Conservation (phyloP, 2,113 vertebrate species). For the Hippocampus mohnikei region DNA sequence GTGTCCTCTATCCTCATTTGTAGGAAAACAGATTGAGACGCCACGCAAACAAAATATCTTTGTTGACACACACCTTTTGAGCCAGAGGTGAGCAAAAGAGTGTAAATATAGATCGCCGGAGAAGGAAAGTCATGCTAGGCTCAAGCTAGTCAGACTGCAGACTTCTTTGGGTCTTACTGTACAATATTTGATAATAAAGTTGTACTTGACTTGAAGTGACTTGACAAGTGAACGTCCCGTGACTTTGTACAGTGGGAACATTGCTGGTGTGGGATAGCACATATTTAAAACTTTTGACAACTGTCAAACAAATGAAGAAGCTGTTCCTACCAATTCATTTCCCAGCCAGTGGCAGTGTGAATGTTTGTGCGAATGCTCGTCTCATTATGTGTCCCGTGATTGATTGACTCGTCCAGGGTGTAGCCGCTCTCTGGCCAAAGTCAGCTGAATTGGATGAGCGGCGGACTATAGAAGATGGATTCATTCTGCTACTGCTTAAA, state of each 20-base stretch:
- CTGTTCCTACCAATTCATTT: not conserved
- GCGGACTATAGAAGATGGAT: not conserved
- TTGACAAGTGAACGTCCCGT: not conserved
- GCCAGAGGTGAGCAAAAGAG: conserved; percentile 35
- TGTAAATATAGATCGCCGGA: conserved; percentile 32
- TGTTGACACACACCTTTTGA: conserved; percentile 20
- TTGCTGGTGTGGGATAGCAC: not conserved
- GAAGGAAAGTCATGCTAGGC: conserved; percentile 27
- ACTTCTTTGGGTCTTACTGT: not conserved
- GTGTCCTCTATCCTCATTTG: not conserved
- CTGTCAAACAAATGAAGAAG: not conserved
- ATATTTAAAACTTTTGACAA: not conserved
- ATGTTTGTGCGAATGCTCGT: not conserved
- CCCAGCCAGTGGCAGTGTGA: not conserved
- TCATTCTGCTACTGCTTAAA: not conserved
- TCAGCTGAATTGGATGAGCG: not conserved
- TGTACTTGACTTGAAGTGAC: not conserved
- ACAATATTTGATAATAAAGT: too few species aligned
- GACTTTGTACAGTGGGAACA: not conserved
- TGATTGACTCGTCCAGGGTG: not conserved
- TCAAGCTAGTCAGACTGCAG: not conserved
- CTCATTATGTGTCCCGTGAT: not conserved
- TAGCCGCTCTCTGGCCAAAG: not conserved
- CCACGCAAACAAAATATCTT: conserved; percentile 20
- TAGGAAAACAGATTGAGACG: conserved; percentile 12